These are phyloP conservation scores for Valencia hispanica DNA, from an alignment of 2,797 vertebrate species.

Conservation along the genomic window DNA sequence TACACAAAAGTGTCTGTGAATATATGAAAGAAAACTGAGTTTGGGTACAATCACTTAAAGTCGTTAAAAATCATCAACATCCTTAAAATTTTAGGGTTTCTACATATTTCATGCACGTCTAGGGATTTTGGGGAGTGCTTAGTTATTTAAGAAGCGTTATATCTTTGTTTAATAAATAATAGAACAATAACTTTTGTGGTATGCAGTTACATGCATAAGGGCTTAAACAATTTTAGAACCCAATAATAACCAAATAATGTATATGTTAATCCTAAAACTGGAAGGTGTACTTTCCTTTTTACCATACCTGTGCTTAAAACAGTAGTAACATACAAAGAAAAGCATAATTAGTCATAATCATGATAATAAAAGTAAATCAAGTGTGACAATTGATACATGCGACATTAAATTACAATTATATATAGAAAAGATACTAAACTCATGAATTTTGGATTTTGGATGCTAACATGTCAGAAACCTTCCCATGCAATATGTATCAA, in stretches of 20 bases:
- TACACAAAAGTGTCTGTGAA: neutral
- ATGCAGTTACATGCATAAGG: neutral
- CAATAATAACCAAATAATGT: neutral
- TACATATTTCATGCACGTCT: neutral
- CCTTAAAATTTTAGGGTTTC: neutral
- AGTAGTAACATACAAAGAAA: neutral
- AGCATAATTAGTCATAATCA: neutral
- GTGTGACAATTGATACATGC: neutral
- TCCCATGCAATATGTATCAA: too few species aligned
- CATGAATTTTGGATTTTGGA: too few species aligned
- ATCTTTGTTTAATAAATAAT: neutral
- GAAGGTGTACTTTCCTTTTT: neutral
- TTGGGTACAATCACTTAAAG: neutral
- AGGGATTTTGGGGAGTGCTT: neutral
- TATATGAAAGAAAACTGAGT: neutral
- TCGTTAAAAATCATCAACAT: neutral
- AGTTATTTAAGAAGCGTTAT: neutral
- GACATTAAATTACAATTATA: neutral
- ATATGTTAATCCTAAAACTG: neutral
- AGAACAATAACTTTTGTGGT: neutral
- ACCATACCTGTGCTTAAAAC: neutral
- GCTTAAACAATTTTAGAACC: neutral
- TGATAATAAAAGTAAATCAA: neutral
- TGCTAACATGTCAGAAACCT: too few species aligned
- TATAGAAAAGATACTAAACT: neutral